phyloP scores from a whole-genome alignment of 2,797 vertebrate species.

The Prunella strophiata region DNA sequence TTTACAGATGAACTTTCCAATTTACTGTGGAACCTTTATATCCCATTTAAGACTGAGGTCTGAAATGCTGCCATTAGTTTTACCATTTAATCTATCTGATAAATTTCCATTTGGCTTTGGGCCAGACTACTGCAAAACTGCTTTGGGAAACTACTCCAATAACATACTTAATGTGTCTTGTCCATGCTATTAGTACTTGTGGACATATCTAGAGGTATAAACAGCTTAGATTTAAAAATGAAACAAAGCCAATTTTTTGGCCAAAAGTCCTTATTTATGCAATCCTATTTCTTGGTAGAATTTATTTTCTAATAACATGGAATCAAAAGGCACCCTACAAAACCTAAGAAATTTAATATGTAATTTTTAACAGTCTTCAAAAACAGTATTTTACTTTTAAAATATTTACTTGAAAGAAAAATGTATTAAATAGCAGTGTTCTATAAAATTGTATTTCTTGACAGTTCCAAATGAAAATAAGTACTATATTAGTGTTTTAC shows the following conservation, averaged over 20 bases:
- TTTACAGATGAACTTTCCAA: conserved; percentile 20
- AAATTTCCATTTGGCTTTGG: conserved; percentile 30
- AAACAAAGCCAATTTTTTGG: background rate
- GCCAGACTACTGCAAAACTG: conserved; percentile 18
- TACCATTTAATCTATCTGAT: conserved; percentile 35
- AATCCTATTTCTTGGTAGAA: background rate
- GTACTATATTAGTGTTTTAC: background rate
- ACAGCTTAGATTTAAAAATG: background rate
- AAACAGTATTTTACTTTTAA: background rate
- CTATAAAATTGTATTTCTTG: background rate
- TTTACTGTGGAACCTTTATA: conserved; percentile 22
- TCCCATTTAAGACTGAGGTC: background rate
- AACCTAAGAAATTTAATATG: background rate
- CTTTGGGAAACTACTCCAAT: conserved; percentile 8
- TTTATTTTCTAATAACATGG: background rate
- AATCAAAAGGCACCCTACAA: background rate
- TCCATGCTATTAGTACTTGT: background rate
- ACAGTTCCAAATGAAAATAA: background rate
- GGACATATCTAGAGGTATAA: background rate
- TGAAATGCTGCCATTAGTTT: conserved; percentile 4
- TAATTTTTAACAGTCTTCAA: background rate
- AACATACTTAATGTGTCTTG: background rate
- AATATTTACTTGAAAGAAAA: background rate
- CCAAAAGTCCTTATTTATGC: background rate
- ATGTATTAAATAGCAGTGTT: background rate